These are phyloP conservation scores for Pyrocephalus nanus DNA, from an alignment of 2,797 vertebrate genomes.

Conservation along the genomic window DNA sequence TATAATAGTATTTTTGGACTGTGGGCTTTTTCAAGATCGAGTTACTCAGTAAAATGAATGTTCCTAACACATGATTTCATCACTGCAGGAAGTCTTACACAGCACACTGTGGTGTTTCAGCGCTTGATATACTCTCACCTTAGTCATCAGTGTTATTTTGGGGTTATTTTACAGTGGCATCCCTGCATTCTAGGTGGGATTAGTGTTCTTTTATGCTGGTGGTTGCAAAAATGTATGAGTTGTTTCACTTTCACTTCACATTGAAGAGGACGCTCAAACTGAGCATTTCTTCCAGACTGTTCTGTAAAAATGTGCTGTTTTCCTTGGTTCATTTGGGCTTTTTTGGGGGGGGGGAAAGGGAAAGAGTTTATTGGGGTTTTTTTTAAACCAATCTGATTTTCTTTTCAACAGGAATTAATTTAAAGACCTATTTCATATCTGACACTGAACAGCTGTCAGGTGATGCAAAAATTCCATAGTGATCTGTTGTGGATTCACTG, in stretches of 20 bases:
- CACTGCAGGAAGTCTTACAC: not conserved
- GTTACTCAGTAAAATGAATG: not conserved
- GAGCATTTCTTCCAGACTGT: not conserved
- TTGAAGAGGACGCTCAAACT: not conserved
- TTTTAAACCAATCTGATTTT: not conserved
- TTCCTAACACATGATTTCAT: not conserved
- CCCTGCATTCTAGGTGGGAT: not conserved
- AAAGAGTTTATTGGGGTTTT: not conserved
- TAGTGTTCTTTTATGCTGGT: not conserved
- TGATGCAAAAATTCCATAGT: not conserved
- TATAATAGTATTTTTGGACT: not conserved
- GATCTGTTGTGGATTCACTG: not conserved
- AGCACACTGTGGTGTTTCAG: not conserved
- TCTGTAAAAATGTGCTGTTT: not conserved
- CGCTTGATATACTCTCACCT: not conserved
- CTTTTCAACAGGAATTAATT: not conserved
- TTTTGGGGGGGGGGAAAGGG: rapidly evolving
- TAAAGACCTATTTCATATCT: not conserved
- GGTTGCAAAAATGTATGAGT: not conserved
- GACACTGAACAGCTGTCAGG: slow-evolving; percentile 1
- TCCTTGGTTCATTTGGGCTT: not conserved
- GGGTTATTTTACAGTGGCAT: not conserved
- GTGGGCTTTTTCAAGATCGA: not conserved
- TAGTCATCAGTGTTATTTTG: not conserved
- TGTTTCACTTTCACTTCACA: not conserved